Evolutionary conservation across 1,140 invertebrate species (phyloP), one percentile per base, ranked within the genome.

Genomic region (Galleria mellonella): DNA sequence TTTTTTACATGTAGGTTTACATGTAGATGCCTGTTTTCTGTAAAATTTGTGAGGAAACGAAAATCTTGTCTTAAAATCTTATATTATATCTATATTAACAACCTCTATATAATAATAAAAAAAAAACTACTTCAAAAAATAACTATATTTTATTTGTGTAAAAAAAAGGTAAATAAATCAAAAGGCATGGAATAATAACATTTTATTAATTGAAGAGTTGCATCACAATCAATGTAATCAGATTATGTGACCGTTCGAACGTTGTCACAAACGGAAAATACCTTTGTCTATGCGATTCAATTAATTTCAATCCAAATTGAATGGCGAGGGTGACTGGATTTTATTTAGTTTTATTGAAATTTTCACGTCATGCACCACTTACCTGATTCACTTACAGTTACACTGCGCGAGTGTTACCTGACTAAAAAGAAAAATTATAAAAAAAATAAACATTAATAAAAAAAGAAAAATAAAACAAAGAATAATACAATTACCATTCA

Each of bases 351-450:
- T 23, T 23, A 23, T 23, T 7, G 27, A 15, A 14, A 14, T 32
- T 31, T 43, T 43, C 31, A 17, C 41, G 31, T 43, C 31, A 41
- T 52, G 53, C 53, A 45, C 42, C 49, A n/a, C n/a, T n/a, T n/a
- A n/a, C n/a, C n/a, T n/a, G 51, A 43, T 42, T 33, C 43, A 51
- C 33, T 32, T 46, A 23, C 2, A 3, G 2, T 23, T 23, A 23
- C 6, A 23, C 17, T 3, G 6, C 6, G 17, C 6, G 2, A 3
- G 17, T 6, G 17, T 23, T 23, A 23, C n/a, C n/a, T n/a, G n/a
- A n/a, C n/a, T n/a, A n/a, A n/a, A n/a, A n/a, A n/a, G n/a, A n/a
- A n/a, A n/a, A n/a, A n/a, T n/a, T n/a, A n/a, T n/a, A n/a, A n/a
- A n/a, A n/a, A n/a, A n/a, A n/a, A n/a, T n/a, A n/a, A n/a, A n/a